These are phyloP conservation scores for Nasalis larvatus DNA, from an alignment of 2,113 vertebrate species.

Conservation along the genomic window DNA sequence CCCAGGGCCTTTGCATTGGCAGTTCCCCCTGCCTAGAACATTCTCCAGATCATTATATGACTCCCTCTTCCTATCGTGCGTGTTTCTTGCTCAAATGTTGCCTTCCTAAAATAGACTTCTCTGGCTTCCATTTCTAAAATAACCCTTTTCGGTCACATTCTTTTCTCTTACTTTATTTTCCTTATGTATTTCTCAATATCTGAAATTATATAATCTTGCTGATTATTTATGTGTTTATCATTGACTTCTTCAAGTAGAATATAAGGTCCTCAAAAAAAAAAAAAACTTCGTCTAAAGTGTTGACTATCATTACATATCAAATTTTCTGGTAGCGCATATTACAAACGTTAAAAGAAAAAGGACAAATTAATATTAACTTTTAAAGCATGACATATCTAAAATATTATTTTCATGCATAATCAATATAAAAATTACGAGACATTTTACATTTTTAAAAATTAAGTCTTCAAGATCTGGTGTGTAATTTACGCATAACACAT, in stretches of 20 bases:
- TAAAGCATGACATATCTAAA: not conserved
- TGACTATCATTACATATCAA: not conserved
- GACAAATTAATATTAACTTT: not conserved
- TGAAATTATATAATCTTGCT: not conserved
- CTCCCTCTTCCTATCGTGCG: not conserved
- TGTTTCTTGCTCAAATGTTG: not conserved
- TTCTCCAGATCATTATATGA: too few species aligned
- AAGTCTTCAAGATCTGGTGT: not conserved
- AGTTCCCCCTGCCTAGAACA: not conserved
- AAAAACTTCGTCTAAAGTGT: not conserved
- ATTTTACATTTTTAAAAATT: not conserved
- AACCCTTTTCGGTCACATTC: not conserved
- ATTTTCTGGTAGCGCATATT: not conserved
- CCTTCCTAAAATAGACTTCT: not conserved
- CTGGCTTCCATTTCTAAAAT: not conserved
- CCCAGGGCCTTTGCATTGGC: not conserved
- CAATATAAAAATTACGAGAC: not conserved
- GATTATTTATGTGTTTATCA: not conserved
- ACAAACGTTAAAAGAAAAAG: not conserved
- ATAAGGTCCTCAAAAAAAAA: not conserved
- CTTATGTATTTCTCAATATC: not conserved
- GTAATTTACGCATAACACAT: not conserved
- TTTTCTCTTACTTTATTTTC: constrained; percentile 12
- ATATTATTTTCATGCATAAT: not conserved
- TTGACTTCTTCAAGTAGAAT: not conserved